phyloP scores from a whole-genome alignment of 2,797 vertebrate species.

The Catharus ustulatus region DNA sequence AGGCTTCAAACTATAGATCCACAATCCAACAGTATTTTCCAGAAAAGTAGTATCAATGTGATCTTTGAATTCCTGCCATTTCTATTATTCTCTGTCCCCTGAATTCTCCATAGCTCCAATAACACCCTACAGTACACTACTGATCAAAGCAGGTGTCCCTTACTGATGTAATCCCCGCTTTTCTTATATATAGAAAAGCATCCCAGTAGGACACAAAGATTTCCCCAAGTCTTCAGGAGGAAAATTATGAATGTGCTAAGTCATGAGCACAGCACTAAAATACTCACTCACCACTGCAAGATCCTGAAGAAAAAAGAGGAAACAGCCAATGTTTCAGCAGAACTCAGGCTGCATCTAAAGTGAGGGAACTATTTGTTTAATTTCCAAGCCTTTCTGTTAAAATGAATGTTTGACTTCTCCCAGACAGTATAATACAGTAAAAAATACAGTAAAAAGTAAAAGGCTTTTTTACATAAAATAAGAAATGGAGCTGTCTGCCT shows the following conservation, averaged over 20 bases:
- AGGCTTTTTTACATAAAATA: slow-evolving; percentile 1
- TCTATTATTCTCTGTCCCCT: not conserved
- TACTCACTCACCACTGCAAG: not conserved
- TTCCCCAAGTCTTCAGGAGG: not conserved
- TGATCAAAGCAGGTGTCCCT: not conserved
- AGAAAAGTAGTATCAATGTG: not conserved
- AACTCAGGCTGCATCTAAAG: not conserved
- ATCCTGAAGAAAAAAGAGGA: not conserved
- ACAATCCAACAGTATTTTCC: not conserved
- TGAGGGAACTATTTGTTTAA: not conserved
- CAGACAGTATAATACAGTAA: not conserved
- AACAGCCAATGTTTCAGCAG: not conserved
- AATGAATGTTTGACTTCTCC: slow-evolving; percentile 1
- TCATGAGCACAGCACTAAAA: not conserved
- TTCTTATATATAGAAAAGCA: not conserved
- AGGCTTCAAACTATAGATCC: not conserved
- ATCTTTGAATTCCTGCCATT: not conserved
- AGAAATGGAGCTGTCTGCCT: not conserved
- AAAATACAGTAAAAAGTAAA: slow-evolving; percentile 17
- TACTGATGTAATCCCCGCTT: not conserved
- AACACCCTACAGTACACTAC: not conserved
- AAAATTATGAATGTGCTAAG: not conserved
- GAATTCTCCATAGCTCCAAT: not conserved
- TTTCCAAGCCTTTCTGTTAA: slow-evolving; percentile 13
- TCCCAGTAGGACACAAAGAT: not conserved